phyloP scores from a whole-genome alignment of 2,113 vertebrate species.

The Leptobrachium leishanense region DNA sequence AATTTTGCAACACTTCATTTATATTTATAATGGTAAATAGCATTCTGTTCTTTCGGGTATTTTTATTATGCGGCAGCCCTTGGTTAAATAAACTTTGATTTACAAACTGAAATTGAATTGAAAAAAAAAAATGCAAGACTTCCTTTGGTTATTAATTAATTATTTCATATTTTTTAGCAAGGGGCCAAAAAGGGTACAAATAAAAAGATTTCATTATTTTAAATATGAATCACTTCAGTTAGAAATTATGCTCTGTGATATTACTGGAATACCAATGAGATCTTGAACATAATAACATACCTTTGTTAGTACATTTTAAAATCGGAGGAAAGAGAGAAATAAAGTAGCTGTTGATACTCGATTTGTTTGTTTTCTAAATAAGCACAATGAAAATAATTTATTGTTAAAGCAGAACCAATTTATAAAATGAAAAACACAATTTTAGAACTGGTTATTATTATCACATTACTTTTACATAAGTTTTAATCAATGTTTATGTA shows the following conservation, averaged over 20 bases:
- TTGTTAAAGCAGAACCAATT: too few species aligned
- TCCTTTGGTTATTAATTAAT: slow-evolving; percentile 42
- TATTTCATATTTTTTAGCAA: slow-evolving; percentile 42
- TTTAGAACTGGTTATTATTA: too few species aligned
- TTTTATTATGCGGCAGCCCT: slow-evolving; percentile 35
- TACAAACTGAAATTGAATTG: slow-evolving; percentile 42
- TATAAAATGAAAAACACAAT: too few species aligned
- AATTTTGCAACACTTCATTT: slow-evolving; percentile 34
- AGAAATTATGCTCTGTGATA: slow-evolving; percentile 30
- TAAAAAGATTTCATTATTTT: slow-evolving; percentile 45
- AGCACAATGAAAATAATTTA: too few species aligned
- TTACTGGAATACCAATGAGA: slow-evolving; percentile 40
- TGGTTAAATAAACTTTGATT: slow-evolving; percentile 47
- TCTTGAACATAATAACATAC: slow-evolving; percentile 17
- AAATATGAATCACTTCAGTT: slow-evolving; percentile 33
- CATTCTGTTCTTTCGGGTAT: slow-evolving; percentile 35
- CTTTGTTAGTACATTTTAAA: slow-evolving; percentile 9
- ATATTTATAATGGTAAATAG: slow-evolving; percentile 45
- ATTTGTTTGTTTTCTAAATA: too few species aligned
- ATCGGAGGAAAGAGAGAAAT: too few species aligned
- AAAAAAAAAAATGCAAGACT: slow-evolving; percentile 39
- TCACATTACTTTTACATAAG: too few species aligned
- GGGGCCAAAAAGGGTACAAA: slow-evolving; percentile 39
- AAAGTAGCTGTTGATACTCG: too few species aligned
- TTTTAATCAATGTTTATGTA: too few species aligned